Percentiles rank a stretch among this genome's conserved stretches.
Evolutionary conservation across 2,888 invertebrate genomes (phyloP).

Genomic region (Latrodectus elegans): DNA sequence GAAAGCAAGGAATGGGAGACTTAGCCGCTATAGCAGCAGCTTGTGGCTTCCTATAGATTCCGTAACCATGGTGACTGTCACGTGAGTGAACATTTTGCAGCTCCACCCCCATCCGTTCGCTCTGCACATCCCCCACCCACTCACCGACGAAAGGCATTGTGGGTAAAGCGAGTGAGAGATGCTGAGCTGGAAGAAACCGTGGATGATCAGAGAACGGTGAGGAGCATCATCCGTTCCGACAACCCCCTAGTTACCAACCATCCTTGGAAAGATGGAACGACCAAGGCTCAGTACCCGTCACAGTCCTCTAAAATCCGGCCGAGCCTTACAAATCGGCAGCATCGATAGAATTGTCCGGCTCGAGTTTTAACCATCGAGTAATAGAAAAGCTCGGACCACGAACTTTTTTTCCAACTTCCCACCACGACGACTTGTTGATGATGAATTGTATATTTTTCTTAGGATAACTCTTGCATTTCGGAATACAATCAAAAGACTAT

Average conservation of each 20-base stretch:
- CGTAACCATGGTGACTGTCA: constrained; percentile 57
- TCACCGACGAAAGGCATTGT: constrained; percentile 52
- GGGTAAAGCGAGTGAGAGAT: constrained; percentile 47
- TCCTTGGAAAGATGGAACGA: constrained; percentile 43
- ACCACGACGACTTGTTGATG: not conserved
- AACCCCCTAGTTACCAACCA: constrained; percentile 25
- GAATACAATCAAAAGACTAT: constrained; percentile 20
- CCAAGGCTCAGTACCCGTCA: constrained; percentile 8
- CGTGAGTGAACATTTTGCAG: constrained; percentile 67
- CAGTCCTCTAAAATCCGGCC: not conserved
- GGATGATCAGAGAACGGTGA: constrained; percentile 25
- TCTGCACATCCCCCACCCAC: constrained; percentile 15
- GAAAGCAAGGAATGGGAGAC: constrained; percentile 54
- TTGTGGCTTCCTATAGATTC: constrained; percentile 68
- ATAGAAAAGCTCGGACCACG: not conserved
- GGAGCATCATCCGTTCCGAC: constrained; percentile 26
- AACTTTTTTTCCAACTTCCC: not conserved
- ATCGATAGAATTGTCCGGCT: not conserved
- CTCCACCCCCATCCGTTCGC: constrained; percentile 57
- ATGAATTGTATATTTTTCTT: not conserved
- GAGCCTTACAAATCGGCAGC: not conserved
- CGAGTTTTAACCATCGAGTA: not conserved
- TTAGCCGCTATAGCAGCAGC: constrained; percentile 56
- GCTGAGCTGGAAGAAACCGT: constrained; percentile 32
- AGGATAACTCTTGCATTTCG: not conserved